A percentile compares a stretch with the other conserved stretches of the same genome.
phyloP scores from a whole-genome alignment of 1,140 invertebrate species.

The Drosophila sproati region DNA sequence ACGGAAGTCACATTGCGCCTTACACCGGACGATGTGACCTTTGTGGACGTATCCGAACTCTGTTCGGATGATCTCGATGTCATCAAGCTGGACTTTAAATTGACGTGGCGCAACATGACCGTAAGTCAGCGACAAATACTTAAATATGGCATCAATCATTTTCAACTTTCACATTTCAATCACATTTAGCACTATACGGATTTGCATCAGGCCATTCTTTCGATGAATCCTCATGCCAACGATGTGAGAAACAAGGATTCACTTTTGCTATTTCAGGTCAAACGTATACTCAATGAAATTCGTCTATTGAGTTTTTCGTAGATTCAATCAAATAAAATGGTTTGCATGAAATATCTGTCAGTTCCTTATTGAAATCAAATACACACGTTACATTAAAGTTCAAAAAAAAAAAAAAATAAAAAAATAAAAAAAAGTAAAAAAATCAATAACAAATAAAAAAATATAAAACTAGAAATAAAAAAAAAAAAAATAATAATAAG shows the following conservation, averaged over 20 bases:
- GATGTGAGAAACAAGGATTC: slow-evolving; percentile 66
- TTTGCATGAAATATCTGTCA: slow-evolving; percentile 13
- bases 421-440: slow-evolving; percentile 1
- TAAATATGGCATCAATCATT: background rate
- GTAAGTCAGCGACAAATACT: slow-evolving; percentile 41
- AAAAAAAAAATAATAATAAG: background rate
- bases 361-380: slow-evolving; percentile 1
- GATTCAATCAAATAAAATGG: slow-evolving; percentile 11
- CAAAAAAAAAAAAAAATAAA: slow-evolving; percentile 3
- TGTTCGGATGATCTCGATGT: slow-evolving; percentile 69
- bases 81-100: slow-evolving; percentile 56
- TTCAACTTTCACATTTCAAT: background rate
- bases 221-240: slow-evolving; percentile 56
- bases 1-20: slow-evolving; percentile 50
- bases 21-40: slow-evolving; percentile 61
- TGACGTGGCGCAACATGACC: slow-evolving; percentile 70
- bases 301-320: slow-evolving; percentile 67
- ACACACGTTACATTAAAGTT: slow-evolving; percentile 4
- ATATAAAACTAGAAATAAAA: slow-evolving; percentile 22
- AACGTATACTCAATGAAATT: slow-evolving; percentile 58
- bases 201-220: slow-evolving; percentile 66
- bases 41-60: slow-evolving; percentile 68
- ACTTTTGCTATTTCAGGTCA: slow-evolving; percentile 56
- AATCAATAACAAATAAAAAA: slow-evolving; percentile 10
- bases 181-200: slow-evolving; percentile 58